Evolutionary conservation across 2,888 invertebrate species (phyloP).

Genomic region (Melieria picta): DNA sequence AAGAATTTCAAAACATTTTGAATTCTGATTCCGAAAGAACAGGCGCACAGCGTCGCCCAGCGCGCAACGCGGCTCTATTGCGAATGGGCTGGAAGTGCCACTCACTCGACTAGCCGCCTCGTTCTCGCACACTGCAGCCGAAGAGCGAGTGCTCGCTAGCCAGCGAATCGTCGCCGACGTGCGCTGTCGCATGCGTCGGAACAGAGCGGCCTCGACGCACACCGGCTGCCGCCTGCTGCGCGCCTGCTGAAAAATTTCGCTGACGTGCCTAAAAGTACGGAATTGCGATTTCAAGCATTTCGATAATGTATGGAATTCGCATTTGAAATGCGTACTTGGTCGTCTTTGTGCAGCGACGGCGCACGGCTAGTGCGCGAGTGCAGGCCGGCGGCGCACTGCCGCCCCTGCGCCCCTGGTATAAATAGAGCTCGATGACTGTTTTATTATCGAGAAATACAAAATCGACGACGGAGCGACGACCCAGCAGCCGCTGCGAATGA

Average conservation of each 20-base stretch:
- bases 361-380: too few species aligned
- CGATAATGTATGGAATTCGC: slow-evolving; percentile 46
- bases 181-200: too few species aligned
- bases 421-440: slow-evolving; percentile 56
- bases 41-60: slow-evolving; percentile 43
- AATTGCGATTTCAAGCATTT: slow-evolving; percentile 52
- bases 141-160: background rate
- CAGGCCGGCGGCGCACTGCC: slow-evolving; percentile 20
- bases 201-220: too few species aligned
- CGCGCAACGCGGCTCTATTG: slow-evolving; percentile 27
- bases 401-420: slow-evolving; percentile 47
- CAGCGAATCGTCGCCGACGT: too few species aligned
- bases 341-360: background rate
- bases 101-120: background rate
- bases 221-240: slow-evolving; percentile 36
- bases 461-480: background rate
- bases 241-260: slow-evolving; percentile 49
- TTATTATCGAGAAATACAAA: slow-evolving; percentile 47
- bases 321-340: slow-evolving; percentile 21
- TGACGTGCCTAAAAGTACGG: slow-evolving; percentile 56
- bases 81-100: slow-evolving; percentile 20
- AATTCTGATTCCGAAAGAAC: slow-evolving; percentile 52
- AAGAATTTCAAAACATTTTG: slow-evolving; percentile 52
- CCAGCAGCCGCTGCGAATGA: background rate
- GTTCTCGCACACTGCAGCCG: slow-evolving; percentile 24